phyloP scores from a whole-genome alignment of 2,888 invertebrate genomes.

The Ectemnius lituratus region DNA sequence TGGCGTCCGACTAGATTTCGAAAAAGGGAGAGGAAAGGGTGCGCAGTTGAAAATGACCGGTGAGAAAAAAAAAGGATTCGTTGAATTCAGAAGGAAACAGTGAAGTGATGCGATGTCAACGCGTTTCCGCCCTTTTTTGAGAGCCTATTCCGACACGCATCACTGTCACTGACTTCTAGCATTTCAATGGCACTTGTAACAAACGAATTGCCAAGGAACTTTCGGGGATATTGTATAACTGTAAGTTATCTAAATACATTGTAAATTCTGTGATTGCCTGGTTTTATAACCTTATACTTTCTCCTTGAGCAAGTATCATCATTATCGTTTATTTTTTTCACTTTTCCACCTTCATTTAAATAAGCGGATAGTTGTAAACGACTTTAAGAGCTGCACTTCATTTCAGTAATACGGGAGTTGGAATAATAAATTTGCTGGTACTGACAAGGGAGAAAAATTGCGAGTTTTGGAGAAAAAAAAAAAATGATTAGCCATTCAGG shows the following conservation, averaged over 20 bases:
- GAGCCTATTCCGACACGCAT: conserved; percentile 26
- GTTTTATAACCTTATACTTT: no score
- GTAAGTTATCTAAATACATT: no score
- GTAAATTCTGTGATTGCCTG: no score
- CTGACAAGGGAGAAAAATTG: not conserved
- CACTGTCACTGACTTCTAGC: conserved; percentile 25
- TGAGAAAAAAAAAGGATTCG: not conserved
- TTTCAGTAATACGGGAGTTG: no score
- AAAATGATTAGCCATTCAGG: not conserved
- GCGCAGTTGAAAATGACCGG: not conserved
- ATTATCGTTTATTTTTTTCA: no score
- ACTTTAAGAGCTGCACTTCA: no score
- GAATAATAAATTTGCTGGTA: no score
- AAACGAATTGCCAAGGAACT: conserved; percentile 41
- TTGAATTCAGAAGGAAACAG: conserved; percentile 15
- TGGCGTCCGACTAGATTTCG: not conserved
- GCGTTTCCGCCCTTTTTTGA: conserved; percentile 38
- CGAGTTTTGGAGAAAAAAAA: not conserved
- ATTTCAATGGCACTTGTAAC: conserved; percentile 29
- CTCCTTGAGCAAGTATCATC: no score
- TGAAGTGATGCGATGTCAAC: conserved; percentile 15
- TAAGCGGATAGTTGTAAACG: no score
- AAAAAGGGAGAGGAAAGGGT: not conserved
- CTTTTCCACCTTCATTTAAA: no score
- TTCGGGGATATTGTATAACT: conserved; percentile 34